Base-by-base conservation (phyloP, 2,797 vertebrate species). In the Balearica regulorum region DNA sequence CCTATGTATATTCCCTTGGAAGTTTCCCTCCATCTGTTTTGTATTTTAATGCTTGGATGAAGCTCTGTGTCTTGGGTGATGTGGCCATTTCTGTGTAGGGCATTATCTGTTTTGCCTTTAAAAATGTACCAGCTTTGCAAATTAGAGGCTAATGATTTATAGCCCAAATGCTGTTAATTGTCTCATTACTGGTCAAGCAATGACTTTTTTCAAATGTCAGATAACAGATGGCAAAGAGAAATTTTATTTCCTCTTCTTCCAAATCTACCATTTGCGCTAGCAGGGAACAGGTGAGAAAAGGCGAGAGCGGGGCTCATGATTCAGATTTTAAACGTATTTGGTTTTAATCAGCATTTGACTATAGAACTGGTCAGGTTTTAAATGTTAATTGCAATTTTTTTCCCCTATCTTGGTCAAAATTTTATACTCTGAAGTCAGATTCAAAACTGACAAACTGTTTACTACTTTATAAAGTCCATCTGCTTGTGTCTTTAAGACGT, bases 1-100 rank as follows among this genome's bases (percentile, higher is more conserved):
- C 24, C 25, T 25, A 3, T 18, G 43, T 55, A 51, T 62, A 72
- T 77, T 76, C 29, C 64, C 48, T 54, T 77, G 41, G 57, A 94
- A 95, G 37, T 33, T 43, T 81, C 83, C 75, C 57, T 95, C 88
- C 83, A 95, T 85, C 77, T 95, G 81, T 77, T 78, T 80, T 79
- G 66, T 62, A 72, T 90, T 94, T 82, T 53, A 88, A 73, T 61
- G 68, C 68, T 60, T 73, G 64, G 53, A 72, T 29, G n/a, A 82
- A 64, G 31, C 37, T 60, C 44, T 70, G 13, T 21, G 64, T 65
- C 70, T 83, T 90, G 71, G 60, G 58, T 55, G 33, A 92, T 58
- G 81, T 8, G 21, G 68, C 60, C 33, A 29, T 73, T 93, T 87
- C 78, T 53, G 64, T 68, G 57, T 0, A 46, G 64, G 68, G 49